These are phyloP conservation scores for Delphinus delphis DNA, from an alignment of 2,113 vertebrate genomes.

Conservation along the genomic window DNA sequence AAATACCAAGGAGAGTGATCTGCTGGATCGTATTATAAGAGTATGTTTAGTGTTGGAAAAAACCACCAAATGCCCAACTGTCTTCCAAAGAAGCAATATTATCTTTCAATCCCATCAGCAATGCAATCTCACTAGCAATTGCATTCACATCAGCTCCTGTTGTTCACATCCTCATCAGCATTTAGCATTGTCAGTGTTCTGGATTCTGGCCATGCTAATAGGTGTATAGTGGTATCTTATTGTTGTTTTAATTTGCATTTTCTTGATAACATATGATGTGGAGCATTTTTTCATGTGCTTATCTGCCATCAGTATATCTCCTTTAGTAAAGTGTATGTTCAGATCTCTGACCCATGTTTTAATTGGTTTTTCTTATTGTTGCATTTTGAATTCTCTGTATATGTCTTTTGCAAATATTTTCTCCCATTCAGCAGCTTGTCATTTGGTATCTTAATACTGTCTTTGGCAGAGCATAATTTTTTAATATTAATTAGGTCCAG, in stretches of 20 bases:
- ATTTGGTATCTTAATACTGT: not conserved
- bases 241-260: not conserved
- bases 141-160: not conserved
- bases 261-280: not conserved
- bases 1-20: not conserved
- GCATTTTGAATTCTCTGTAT: not conserved
- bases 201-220: not conserved
- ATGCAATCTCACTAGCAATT: not conserved
- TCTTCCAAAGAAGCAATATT: not conserved
- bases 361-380: not conserved
- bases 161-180: not conserved
- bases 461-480: not conserved
- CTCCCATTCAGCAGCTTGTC: not conserved
- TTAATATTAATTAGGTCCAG: not conserved
- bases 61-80: not conserved
- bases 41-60: not conserved
- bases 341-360: not conserved
- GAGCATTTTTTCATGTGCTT: not conserved
- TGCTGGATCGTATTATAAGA: not conserved
- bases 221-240: not conserved
- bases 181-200: not conserved
- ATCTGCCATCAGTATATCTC: not conserved
- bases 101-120: not conserved
- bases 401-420: slow-evolving; percentile 3
- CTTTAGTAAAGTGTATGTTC: not conserved